Evolutionary conservation across 2,888 invertebrate species (phyloP).

Genomic region (Pollenia angustigena): DNA sequence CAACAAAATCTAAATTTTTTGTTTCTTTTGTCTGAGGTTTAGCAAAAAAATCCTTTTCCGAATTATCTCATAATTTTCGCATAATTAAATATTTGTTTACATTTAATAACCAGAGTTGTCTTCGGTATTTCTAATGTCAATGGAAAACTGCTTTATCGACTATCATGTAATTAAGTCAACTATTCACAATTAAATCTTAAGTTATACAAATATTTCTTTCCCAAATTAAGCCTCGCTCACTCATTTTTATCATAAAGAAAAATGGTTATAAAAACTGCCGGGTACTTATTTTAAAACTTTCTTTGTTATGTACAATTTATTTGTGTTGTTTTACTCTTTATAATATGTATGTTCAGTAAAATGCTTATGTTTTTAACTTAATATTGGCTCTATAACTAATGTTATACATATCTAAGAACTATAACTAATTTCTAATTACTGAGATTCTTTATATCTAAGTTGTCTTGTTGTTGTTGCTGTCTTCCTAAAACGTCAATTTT

Average conservation of each 20-base stretch:
- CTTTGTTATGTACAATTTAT: slow-evolving; percentile 9
- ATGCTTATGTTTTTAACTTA: slow-evolving; percentile 33
- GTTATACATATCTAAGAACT: background rate
- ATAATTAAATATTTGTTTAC: too few species aligned
- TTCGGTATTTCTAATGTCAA: too few species aligned
- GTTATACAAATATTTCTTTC: too few species aligned
- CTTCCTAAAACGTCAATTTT: slow-evolving; percentile 3
- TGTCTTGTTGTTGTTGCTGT: slow-evolving; percentile 33
- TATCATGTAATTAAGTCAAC: too few species aligned
- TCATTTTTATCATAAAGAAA: background rate
- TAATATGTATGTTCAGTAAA: slow-evolving; percentile 7
- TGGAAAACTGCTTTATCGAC: too few species aligned
- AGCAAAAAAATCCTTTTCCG: slow-evolving; percentile 17
- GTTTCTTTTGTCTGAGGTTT: slow-evolving; percentile 37
- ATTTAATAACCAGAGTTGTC: too few species aligned
- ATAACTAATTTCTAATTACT: slow-evolving; percentile 37
- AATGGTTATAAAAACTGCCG: background rate
- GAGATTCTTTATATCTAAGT: slow-evolving; percentile 55
- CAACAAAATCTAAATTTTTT: slow-evolving; percentile 63
- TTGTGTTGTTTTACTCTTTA: slow-evolving; percentile 3
- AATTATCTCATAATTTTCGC: too few species aligned
- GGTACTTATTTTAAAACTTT: background rate
- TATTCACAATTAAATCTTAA: too few species aligned
- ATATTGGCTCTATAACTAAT: slow-evolving; percentile 6
- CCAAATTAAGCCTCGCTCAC: too few species aligned